A percentile compares a stretch with the other conserved stretches of the same genome.
Conservation (phyloP, 2,113 vertebrate genomes). For the Halcyon senegalensis region DNA sequence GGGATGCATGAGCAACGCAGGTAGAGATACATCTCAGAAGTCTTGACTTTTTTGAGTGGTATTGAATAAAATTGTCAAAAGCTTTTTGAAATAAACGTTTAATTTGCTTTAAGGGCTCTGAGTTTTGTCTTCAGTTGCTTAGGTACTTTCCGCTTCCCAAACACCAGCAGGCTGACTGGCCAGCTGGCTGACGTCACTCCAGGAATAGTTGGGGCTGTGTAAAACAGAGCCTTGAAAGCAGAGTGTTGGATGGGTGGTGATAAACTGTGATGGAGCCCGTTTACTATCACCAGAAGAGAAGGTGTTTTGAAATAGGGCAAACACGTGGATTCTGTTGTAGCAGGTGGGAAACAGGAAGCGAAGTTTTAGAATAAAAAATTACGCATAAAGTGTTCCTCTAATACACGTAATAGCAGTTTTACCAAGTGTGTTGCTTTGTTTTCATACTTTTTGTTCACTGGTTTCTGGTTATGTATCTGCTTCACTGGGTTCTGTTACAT, state of each 20-base stretch:
- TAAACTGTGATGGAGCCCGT: neutral
- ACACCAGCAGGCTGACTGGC: neutral
- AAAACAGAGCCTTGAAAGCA: neutral
- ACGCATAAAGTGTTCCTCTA: rapidly evolving
- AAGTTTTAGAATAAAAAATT: neutral
- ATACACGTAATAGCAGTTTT: rapidly evolving
- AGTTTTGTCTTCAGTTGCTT: neutral
- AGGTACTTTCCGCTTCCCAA: neutral
- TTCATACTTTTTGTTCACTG: neutral
- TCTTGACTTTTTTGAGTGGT: neutral
- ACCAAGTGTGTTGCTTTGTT: neutral
- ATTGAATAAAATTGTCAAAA: neutral
- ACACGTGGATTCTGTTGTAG: rapidly evolving
- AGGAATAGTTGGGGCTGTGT: neutral
- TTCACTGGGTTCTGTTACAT: neutral
- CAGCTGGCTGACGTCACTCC: neutral
- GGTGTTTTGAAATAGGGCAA: neutral
- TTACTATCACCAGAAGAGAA: neutral
- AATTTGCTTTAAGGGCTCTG: neutral
- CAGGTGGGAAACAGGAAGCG: neutral
- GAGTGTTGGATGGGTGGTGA: rapidly evolving
- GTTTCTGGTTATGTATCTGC: too few species aligned
- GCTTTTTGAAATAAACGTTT: neutral
- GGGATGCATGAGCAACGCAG: rapidly evolving
- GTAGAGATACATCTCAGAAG: neutral